A percentile compares a stretch with the other conserved stretches of the same genome.
Evolutionary conservation across 2,113 vertebrate genomes (phyloP).

Genomic region (Sylvietta virens): DNA sequence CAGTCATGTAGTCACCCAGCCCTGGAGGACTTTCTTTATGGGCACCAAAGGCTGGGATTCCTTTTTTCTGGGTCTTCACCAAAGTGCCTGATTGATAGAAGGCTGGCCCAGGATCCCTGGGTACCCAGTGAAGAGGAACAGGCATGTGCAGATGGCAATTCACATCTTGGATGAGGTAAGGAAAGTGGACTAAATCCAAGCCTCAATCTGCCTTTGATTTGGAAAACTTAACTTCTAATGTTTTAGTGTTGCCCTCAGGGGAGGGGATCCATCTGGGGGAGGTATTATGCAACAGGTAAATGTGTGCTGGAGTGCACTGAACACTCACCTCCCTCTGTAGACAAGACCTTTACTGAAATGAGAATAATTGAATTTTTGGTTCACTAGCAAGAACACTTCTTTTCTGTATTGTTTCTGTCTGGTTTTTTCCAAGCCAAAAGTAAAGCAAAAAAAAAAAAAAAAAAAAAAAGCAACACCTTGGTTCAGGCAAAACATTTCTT

Average conservation of each 20-base stretch:
- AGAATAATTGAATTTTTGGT: neutral
- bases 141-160: neutral
- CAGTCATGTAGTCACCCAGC: neutral
- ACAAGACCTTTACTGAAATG: neutral
- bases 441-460: neutral
- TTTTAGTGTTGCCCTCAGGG: neutral
- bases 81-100: neutral
- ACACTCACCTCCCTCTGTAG: neutral
- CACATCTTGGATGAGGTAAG: neutral
- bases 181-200: neutral
- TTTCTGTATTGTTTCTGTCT: neutral
- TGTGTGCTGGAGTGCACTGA: neutral
- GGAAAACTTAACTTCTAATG: neutral
- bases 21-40: neutral
- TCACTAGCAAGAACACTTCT: neutral
- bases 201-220: neutral
- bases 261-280: neutral
- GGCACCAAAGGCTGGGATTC: neutral
- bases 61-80: neutral
- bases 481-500: neutral
- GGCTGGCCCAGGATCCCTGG: neutral
- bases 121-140: neutral
- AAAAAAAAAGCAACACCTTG: neutral
- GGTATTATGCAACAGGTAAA: neutral
- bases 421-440: neutral